These are phyloP conservation scores for Agrochola lychnidis DNA, from an alignment of 2,888 invertebrate genomes.

Conservation along the genomic window DNA sequence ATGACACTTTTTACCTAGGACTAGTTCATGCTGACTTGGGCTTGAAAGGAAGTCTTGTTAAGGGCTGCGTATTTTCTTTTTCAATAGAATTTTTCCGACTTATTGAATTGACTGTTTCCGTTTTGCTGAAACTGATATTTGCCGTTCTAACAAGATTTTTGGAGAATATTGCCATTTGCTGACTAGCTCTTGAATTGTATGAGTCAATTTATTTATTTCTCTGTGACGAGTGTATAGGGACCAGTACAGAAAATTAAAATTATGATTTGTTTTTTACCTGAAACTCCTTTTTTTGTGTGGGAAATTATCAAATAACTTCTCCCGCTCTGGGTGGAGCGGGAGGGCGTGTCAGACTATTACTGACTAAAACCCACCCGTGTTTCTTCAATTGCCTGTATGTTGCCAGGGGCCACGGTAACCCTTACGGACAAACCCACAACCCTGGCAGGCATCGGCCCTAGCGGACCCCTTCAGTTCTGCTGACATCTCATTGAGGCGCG, in stretches of 20 bases:
- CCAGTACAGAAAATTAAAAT: not conserved
- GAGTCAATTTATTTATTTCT: not conserved
- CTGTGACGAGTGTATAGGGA: not conserved
- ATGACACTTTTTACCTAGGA: constrained; percentile 41
- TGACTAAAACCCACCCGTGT: no score
- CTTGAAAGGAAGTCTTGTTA: constrained; percentile 2
- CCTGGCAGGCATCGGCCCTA: no score
- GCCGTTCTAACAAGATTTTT: not conserved
- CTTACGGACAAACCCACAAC: no score
- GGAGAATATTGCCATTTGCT: not conserved
- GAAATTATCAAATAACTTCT: no score
- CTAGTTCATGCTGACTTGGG: constrained; percentile 31
- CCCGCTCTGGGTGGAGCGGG: no score
- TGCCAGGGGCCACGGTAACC: no score
- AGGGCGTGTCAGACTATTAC: no score
- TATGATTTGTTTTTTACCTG: no score
- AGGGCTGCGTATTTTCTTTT: constrained; percentile 20
- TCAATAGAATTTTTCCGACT: constrained; percentile 30
- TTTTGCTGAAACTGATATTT: constrained; percentile 41
- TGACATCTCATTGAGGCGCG: no score
- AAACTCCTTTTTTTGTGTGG: no score
- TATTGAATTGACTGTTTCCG: constrained; percentile 21
- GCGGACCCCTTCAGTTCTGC: no score
- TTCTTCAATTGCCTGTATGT: no score
- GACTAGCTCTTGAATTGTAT: not conserved